Evolutionary conservation across 1,140 invertebrate species (phyloP).

Genomic region (Pantala flavescens): DNA sequence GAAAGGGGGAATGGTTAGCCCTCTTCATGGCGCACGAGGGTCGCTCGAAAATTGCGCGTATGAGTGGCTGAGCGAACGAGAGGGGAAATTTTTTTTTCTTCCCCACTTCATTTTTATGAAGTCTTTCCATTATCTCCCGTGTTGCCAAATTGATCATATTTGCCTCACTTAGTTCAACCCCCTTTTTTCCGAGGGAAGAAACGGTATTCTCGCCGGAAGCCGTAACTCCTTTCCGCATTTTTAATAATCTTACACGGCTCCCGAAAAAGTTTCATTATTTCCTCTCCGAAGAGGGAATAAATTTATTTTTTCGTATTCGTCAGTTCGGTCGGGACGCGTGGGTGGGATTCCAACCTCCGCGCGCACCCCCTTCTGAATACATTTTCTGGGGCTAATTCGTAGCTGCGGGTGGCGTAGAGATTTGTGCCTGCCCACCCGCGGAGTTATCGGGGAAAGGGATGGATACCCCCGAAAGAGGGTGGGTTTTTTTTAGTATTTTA

Average conservation of each 20-base stretch:
- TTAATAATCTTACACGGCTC: background rate
- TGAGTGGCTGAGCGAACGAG: background rate
- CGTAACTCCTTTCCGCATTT: background rate
- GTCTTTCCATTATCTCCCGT: constrained; percentile 8
- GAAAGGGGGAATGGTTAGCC: too few relatives aligned
- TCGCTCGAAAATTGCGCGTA: too few relatives aligned
- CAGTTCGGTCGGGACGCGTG: background rate
- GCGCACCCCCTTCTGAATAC: background rate
- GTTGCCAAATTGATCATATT: constrained; percentile 3
- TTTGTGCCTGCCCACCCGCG: background rate
- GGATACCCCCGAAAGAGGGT: background rate
- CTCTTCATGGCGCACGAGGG: background rate
- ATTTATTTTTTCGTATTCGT: too few relatives aligned
- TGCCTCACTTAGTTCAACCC: background rate
- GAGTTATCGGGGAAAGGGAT: background rate
- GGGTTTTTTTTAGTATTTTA: background rate
- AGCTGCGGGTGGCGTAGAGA: background rate
- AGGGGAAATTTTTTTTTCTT: background rate
- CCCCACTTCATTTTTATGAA: background rate
- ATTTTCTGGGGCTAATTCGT: constrained; percentile 3
- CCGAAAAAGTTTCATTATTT: too few relatives aligned
- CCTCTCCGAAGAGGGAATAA: too few relatives aligned
- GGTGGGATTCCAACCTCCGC: too few relatives aligned
- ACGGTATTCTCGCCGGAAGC: background rate
- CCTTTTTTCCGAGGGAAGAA: background rate